A percentile compares a stretch with the other conserved stretches of the same genome.
Evolutionary conservation across 2,888 invertebrate species (phyloP).

Genomic region (Chloroclysta siterata): DNA sequence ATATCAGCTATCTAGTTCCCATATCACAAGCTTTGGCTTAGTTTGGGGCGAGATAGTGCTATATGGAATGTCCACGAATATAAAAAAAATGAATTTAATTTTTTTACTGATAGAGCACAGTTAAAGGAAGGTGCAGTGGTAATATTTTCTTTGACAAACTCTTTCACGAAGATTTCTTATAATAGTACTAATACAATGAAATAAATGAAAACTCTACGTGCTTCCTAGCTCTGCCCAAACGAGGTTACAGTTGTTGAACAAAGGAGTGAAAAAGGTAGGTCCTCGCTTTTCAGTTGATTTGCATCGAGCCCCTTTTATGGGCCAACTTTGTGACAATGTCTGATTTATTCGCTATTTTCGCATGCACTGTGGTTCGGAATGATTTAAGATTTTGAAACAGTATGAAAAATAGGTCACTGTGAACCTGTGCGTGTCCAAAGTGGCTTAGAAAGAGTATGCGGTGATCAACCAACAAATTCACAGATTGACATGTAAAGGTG

Average conservation of each 20-base stretch:
- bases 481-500: no score
- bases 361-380: slow-evolving; percentile 27
- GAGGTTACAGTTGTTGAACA: slow-evolving; percentile 62
- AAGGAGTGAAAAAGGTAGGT: slow-evolving; percentile 56
- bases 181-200: neutral
- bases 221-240: slow-evolving; percentile 43
- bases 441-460: neutral
- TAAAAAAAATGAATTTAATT: no score
- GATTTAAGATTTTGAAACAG: slow-evolving; percentile 22
- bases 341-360: slow-evolving; percentile 42
- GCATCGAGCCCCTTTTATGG: slow-evolving; percentile 48
- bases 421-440: neutral
- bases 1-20: no score
- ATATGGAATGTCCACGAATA: no score
- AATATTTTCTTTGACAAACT: no score
- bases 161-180: no score
- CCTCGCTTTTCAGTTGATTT: slow-evolving; percentile 52
- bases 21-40: no score
- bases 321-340: slow-evolving; percentile 45
- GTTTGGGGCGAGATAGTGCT: no score
- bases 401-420: slow-evolving; percentile 15
- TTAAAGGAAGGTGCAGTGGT: no score
- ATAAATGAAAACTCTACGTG: neutral
- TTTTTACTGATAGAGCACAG: no score
- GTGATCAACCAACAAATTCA: neutral